Evolutionary conservation across 2,888 invertebrate genomes (phyloP), one percentile per base, ranked within the genome.

Genomic region (Rhagophthalmus giganteus): DNA sequence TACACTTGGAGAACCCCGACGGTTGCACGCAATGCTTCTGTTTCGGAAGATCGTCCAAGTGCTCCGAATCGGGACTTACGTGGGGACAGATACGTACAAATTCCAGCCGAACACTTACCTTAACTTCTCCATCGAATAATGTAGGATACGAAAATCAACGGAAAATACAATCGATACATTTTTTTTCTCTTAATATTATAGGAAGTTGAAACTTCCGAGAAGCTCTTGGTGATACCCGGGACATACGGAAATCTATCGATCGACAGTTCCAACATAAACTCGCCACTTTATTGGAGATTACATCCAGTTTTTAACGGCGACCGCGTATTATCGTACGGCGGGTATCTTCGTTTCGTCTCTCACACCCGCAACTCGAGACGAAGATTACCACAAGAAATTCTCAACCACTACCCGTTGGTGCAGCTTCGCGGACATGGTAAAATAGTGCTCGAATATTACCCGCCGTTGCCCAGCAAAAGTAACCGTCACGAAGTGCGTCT

Each of bases 21-120:
- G 98, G 98, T 4, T 99, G 98, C 73, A 93, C 93, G 0, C 85
- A 88, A 50, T 99, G 98, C 74, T 98, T 95, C 80, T 99, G 98
- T 77, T 99, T 97, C 75, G 92, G 90, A 0, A 81, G 94, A 64
- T 87, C 89, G 35, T 79, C 84, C 2, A 80, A 81, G 41, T 98
- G 97, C 73, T 77, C 80, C 24, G 91, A 94, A 73, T 89, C 93
- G 1, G 81, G 83, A 14, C 84, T 90, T 52, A 85, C 88, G 1
- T 91, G 96, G 85, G 88, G 88, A 6, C 88, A 90, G 71, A 82
- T 90, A 27, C 81, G 86, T 65, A 79, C 83, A 53, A 76, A 80
- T 32, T 76, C 81, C 37, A 69, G 76, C 44, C 67, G 80, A 57
- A 66, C 51, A 67, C 73, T 49, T 66, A 67, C 31, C 59, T 15